Evolutionary conservation across 1,140 invertebrate genomes (phyloP).

Genomic region (Lerema accius): DNA sequence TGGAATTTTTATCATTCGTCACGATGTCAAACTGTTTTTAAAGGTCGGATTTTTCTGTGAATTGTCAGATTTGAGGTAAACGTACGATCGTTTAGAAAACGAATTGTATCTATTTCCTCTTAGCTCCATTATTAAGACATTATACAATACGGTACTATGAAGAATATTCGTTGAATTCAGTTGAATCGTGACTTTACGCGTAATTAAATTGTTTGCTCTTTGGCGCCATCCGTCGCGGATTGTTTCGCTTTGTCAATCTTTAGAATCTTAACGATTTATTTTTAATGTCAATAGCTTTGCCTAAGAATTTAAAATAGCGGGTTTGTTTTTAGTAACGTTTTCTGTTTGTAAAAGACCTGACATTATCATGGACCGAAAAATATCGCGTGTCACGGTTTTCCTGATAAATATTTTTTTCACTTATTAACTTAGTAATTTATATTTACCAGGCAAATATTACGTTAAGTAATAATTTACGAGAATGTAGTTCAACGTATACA

Average conservation of each 20-base stretch:
- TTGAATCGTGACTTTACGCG: constrained; percentile 73
- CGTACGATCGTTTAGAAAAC: no score
- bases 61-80: neutral
- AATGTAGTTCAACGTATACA: no score
- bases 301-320: neutral
- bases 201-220: constrained; percentile 73
- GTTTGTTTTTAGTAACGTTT: constrained; percentile 25
- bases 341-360: no score
- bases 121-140: constrained; percentile 3
- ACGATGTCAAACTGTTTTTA: neutral
- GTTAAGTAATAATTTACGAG: no score
- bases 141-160: constrained; percentile 35
- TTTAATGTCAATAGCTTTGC: constrained; percentile 27
- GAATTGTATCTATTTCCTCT: neutral
- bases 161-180: constrained; percentile 51
- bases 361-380: no score
- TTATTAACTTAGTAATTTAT: no score
- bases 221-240: constrained; percentile 70
- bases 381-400: no score
- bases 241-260: constrained; percentile 63
- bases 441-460: no score
- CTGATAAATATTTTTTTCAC: no score
- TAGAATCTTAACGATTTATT: constrained; percentile 63
- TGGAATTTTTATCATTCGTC: no score
- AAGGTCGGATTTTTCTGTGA: neutral